These are phyloP conservation scores for Craterocephalus amniculus DNA, from an alignment of 2,797 vertebrate species.

Conservation along the genomic window DNA sequence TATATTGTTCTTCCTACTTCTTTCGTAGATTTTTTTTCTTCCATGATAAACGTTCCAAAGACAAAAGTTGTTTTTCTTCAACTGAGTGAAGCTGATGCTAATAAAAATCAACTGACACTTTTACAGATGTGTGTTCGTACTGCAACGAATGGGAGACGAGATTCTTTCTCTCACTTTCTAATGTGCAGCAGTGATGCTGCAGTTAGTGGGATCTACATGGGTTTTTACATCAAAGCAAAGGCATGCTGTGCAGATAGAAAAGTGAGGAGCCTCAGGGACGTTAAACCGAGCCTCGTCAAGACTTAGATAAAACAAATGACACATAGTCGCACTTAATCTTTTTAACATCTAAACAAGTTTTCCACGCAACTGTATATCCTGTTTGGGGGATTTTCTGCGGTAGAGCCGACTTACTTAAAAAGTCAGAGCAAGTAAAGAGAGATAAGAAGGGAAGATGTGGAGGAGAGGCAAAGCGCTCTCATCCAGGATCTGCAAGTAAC, in stretches of 20 bases:
- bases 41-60: slow-evolving; percentile 83
- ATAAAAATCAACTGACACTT: slow-evolving; percentile 85
- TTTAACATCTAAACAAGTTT: slow-evolving; percentile 39
- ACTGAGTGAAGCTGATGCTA: slow-evolving; percentile 84
- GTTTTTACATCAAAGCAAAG: slow-evolving; percentile 34
- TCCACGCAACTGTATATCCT: slow-evolving; percentile 28
- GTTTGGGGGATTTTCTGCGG: slow-evolving; percentile 23
- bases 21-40: slow-evolving; percentile 79
- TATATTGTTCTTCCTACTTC: slow-evolving; percentile 80
- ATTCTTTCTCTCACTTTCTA: slow-evolving; percentile 4
- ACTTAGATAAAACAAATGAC: slow-evolving; percentile 50
- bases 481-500: slow-evolving; percentile 78
- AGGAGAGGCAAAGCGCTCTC: slow-evolving; percentile 50
- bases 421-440: slow-evolving; percentile 18
- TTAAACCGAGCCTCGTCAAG: slow-evolving; percentile 34
- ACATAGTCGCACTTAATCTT: slow-evolving; percentile 40
- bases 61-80: slow-evolving; percentile 84
- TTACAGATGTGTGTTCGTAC: slow-evolving; percentile 58
- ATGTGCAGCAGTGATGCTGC: background rate
- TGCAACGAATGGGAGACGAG: slow-evolving; percentile 26
- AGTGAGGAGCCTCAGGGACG: slow-evolving; percentile 22
- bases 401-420: slow-evolving; percentile 15
- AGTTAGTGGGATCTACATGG: slow-evolving; percentile 10
- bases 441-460: slow-evolving; percentile 43
- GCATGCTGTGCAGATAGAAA: slow-evolving; percentile 18